A percentile compares a stretch with the other conserved stretches of the same genome.
Conservation (phyloP, 2,113 vertebrate genomes). For the Hoplias malabaricus region DNA sequence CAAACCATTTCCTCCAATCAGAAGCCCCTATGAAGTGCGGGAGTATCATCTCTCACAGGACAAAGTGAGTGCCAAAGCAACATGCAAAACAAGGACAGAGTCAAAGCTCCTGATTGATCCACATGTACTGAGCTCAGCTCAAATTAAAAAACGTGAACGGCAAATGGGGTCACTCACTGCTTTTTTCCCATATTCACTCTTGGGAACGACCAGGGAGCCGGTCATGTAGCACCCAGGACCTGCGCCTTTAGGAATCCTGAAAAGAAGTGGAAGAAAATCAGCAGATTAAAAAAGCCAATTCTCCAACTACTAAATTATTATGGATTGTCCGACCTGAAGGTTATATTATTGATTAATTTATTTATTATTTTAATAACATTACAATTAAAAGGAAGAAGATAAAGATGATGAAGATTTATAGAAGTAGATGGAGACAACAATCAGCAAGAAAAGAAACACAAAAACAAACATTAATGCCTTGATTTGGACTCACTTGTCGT, state of each 20-base stretch:
- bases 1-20: background rate
- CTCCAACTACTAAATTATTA: too few species aligned
- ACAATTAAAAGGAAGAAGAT: too few species aligned
- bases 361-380: too few species aligned
- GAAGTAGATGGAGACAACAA: too few species aligned
- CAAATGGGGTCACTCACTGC: slow-evolving; percentile 83
- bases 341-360: too few species aligned
- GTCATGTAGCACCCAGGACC: slow-evolving; percentile 92
- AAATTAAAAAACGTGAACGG: background rate
- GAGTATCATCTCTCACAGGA: background rate
- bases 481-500: slow-evolving; percentile 88
- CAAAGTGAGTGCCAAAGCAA: slow-evolving; percentile 5
- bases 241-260: slow-evolving; percentile 92
- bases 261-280: background rate
- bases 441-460: background rate
- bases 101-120: background rate
- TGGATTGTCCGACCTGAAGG: too few species aligned
- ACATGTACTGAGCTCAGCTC: background rate
- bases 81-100: slow-evolving; percentile 16
- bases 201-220: slow-evolving; percentile 89
- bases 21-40: background rate
- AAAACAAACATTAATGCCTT: background rate
- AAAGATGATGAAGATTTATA: too few species aligned
- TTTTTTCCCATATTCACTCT: slow-evolving; percentile 98
- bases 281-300: background rate